Conservation (phyloP, 2,113 vertebrate species). For the Micronycteris hirsuta region DNA sequence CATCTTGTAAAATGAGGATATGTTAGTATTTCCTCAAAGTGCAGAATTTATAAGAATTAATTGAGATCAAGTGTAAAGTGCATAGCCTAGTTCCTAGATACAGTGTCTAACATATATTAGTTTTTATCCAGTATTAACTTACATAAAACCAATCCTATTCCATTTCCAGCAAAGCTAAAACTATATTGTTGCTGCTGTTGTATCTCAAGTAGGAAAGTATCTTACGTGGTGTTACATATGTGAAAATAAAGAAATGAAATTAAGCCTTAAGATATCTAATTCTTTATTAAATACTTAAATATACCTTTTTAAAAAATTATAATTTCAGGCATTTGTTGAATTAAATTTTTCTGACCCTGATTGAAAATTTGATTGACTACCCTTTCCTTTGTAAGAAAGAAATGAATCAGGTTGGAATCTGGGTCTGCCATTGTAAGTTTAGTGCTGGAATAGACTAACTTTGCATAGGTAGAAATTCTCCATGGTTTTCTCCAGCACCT, state of each 20-base stretch:
- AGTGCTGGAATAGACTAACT: not conserved
- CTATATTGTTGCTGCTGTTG: not conserved
- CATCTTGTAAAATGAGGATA: not conserved
- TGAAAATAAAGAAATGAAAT: not conserved
- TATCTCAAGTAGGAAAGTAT: not conserved
- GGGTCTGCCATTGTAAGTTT: not conserved
- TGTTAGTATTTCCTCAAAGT: not conserved
- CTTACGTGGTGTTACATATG: not conserved
- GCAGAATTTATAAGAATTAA: not conserved
- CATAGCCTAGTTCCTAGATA: not conserved
- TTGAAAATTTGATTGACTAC: not conserved
- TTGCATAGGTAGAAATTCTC: not conserved
- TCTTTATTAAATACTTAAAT: not conserved
- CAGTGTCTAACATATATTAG: not conserved
- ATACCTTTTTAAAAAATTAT: not conserved
- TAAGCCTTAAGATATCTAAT: not conserved
- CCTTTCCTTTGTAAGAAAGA: constrained; percentile 4
- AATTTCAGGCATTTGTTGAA: constrained; percentile 7
- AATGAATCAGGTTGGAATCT: not conserved
- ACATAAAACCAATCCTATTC: not conserved
- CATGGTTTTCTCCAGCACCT: not conserved
- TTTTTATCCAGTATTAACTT: not conserved
- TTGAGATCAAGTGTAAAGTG: not conserved
- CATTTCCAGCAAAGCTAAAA: not conserved
- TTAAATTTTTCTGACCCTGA: not conserved